A percentile compares a stretch with the other conserved stretches of the same genome.
These are phyloP conservation scores for Noctuana brunneofusca DNA, from an alignment of 2,888 invertebrate genomes.

Conservation along the genomic window DNA sequence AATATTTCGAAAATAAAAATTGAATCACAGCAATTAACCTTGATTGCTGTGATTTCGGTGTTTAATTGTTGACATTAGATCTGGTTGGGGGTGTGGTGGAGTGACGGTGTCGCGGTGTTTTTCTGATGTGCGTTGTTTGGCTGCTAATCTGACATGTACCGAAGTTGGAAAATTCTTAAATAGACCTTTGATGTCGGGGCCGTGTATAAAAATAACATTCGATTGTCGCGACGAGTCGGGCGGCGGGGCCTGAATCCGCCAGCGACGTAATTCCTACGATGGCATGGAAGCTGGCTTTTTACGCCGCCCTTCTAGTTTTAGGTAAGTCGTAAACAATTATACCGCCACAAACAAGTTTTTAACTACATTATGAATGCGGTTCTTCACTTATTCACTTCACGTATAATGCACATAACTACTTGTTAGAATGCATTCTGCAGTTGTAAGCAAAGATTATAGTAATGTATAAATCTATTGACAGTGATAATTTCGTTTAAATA, in stretches of 20 bases:
- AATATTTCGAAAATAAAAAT: constrained; percentile 42
- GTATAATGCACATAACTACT: neutral
- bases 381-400: neutral
- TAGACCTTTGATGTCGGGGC: constrained; percentile 78
- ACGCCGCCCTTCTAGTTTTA: constrained; percentile 53
- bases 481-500: no score
- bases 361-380: constrained; percentile 5
- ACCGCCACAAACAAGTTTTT: constrained; percentile 3
- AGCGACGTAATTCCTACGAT: constrained; percentile 58
- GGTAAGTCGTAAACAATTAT: constrained; percentile 52
- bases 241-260: constrained; percentile 56
- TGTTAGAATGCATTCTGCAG: constrained; percentile 19
- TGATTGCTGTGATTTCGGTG: constrained; percentile 42
- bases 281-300: constrained; percentile 51
- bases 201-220: constrained; percentile 79
- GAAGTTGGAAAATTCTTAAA: constrained; percentile 73
- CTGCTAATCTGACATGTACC: constrained; percentile 60
- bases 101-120: constrained; percentile 42
- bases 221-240: constrained; percentile 63
- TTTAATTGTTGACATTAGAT: constrained; percentile 39
- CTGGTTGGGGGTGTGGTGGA: constrained; percentile 42
- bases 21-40: constrained; percentile 43
- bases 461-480: no score
- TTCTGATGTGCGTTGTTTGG: constrained; percentile 71
- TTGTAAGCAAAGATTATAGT: no score